phyloP scores from a whole-genome alignment of 1,140 invertebrate genomes.

The Tenebrio molitor region DNA sequence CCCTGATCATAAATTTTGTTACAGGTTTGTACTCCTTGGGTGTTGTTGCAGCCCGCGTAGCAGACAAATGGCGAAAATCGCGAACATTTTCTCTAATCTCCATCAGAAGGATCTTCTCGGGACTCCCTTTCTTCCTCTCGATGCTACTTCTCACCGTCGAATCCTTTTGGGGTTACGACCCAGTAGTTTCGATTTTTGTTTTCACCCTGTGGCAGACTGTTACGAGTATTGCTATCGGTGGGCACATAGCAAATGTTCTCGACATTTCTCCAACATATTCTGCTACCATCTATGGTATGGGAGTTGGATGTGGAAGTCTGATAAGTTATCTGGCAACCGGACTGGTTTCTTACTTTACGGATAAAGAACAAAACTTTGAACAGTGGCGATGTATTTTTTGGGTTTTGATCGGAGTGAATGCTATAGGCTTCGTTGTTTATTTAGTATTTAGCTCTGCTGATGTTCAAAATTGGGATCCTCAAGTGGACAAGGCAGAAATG shows the following conservation, averaged over 20 bases:
- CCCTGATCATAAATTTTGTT: neutral
- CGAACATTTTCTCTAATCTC: no score
- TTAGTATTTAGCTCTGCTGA: neutral
- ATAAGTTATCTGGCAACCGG: neutral
- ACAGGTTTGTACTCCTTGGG: neutral
- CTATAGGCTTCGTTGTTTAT: neutral
- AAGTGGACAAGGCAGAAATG: neutral
- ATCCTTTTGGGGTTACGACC: slow-evolving; percentile 1
- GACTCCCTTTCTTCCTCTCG: neutral
- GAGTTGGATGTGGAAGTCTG: neutral
- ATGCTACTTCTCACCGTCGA: neutral
- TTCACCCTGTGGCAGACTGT: no score
- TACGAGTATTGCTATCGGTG: no score
- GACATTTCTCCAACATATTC: slow-evolving; percentile 14
- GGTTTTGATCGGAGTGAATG: slow-evolving; percentile 3
- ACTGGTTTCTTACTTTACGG: neutral
- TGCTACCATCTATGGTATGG: slow-evolving; percentile 7
- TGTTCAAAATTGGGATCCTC: neutral
- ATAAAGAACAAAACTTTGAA: slow-evolving; percentile 2
- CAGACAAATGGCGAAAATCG: slow-evolving; percentile 6
- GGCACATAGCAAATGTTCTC: neutral
- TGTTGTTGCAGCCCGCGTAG: neutral
- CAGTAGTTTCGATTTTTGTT: neutral
- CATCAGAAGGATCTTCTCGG: no score
- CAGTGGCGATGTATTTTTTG: slow-evolving; percentile 14